These are phyloP conservation scores for Pyrrhia umbra DNA, from an alignment of 2,888 invertebrate genomes.

Conservation along the genomic window DNA sequence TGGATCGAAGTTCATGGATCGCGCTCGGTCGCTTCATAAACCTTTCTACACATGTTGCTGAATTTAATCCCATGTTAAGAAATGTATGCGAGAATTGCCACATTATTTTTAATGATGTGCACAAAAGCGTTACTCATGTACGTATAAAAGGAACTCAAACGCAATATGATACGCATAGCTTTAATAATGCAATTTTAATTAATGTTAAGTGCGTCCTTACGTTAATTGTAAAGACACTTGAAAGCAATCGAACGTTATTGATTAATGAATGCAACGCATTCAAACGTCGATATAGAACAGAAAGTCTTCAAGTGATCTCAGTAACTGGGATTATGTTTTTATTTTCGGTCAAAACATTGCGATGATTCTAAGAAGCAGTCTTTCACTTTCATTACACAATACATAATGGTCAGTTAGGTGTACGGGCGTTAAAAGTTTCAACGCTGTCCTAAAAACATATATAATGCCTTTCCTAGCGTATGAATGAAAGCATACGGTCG, in stretches of 20 bases:
- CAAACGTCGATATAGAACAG: conserved; percentile 62
- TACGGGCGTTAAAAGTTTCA: conserved; percentile 48
- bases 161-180: conserved; percentile 17
- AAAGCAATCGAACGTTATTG: conserved; percentile 79
- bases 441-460: conserved; percentile 79
- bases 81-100: conserved; percentile 34
- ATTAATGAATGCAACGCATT: conserved; percentile 70
- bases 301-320: conserved; percentile 28
- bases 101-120: conserved; percentile 45
- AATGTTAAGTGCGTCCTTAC: conserved; percentile 54
- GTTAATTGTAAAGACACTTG: conserved; percentile 73
- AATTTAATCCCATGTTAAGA: conserved; percentile 54
- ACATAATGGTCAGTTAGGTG: conserved; percentile 35
- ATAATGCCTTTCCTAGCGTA: conserved; percentile 70
- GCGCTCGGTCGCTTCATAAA: conserved; percentile 66
- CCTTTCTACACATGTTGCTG: conserved; percentile 62
- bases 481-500: conserved; percentile 83
- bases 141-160: conserved; percentile 10
- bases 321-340: conserved; percentile 15
- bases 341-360: conserved; percentile 34
- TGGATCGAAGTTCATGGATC: conserved; percentile 79
- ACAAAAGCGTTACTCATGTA: conserved; percentile 43
- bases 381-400: conserved; percentile 47
- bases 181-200: conserved; percentile 56
- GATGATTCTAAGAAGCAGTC: conserved; percentile 27